Conservation (phyloP, 2,888 invertebrate species). For the Agrypnus murinus region DNA sequence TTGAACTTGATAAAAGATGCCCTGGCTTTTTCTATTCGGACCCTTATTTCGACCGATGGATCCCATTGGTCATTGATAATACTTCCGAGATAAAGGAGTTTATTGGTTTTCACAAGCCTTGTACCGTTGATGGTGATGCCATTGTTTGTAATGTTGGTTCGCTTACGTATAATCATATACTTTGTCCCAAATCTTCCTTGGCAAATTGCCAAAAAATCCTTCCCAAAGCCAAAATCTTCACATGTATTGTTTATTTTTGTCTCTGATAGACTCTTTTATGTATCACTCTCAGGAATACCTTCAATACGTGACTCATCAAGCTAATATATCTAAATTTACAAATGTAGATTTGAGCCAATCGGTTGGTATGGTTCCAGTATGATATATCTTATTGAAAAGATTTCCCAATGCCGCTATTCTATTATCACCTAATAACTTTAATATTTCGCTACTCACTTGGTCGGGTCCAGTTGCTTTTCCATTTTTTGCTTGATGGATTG, state of each 20-base stretch:
- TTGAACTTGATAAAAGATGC: background rate
- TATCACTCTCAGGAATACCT: background rate
- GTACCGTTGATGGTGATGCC: background rate
- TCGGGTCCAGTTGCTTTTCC: too few relatives aligned
- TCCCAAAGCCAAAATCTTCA: too few relatives aligned
- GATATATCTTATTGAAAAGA: background rate
- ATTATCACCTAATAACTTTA: background rate
- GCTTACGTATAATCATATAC: background rate
- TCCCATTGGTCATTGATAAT: background rate
- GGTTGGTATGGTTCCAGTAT: too few relatives aligned
- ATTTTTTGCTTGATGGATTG: too few relatives aligned
- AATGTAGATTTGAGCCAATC: too few relatives aligned
- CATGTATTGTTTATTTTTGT: background rate
- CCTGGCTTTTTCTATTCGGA: background rate
- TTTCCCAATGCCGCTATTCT: background rate
- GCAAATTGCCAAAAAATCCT: too few relatives aligned
- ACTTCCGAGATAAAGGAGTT: background rate
- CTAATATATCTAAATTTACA: background rate
- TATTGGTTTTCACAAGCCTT: background rate
- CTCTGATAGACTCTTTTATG: background rate
- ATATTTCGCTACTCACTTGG: background rate
- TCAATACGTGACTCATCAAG: background rate
- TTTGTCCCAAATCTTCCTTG: background rate
- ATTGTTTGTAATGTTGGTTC: background rate
- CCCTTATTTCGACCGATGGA: background rate